Evolutionary conservation across 2,113 vertebrate genomes (phyloP).

Genomic region (Gopherus flavomarginatus): DNA sequence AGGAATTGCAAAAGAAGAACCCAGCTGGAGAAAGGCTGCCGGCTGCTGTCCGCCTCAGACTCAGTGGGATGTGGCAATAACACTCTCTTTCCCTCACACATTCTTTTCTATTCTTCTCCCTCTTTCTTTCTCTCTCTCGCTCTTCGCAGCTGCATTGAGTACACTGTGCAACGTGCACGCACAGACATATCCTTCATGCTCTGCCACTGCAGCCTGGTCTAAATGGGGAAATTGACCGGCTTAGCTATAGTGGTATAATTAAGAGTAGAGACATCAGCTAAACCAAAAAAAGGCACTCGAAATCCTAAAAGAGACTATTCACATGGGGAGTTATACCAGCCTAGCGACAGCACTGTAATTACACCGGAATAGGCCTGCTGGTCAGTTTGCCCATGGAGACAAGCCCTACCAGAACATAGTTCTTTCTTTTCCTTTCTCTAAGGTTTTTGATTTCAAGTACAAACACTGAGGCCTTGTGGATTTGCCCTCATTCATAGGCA

Average conservation of each 20-base stretch:
- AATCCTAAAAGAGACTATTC: not conserved
- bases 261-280: not conserved
- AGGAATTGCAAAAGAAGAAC: constrained; percentile 67
- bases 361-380: not conserved
- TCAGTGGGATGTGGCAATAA: not conserved
- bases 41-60: constrained; percentile 8
- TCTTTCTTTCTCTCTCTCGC: not conserved
- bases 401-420: not conserved
- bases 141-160: not conserved
- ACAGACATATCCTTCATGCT: not conserved
- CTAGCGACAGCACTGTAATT: not conserved
- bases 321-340: not conserved
- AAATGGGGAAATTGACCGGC: not conserved
- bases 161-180: not conserved
- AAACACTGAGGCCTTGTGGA: not conserved
- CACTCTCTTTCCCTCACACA: constrained; percentile 8
- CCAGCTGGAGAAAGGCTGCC: constrained; percentile 59
- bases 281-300: not conserved
- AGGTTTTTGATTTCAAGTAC: not conserved
- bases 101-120: constrained; percentile 39
- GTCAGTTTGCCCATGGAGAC: not conserved
- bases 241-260: not conserved
- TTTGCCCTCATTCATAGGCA: not conserved
- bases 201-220: not conserved
- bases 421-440: not conserved